Conservation (phyloP, 1,140 invertebrate genomes). For the Bombus fervidus region DNA sequence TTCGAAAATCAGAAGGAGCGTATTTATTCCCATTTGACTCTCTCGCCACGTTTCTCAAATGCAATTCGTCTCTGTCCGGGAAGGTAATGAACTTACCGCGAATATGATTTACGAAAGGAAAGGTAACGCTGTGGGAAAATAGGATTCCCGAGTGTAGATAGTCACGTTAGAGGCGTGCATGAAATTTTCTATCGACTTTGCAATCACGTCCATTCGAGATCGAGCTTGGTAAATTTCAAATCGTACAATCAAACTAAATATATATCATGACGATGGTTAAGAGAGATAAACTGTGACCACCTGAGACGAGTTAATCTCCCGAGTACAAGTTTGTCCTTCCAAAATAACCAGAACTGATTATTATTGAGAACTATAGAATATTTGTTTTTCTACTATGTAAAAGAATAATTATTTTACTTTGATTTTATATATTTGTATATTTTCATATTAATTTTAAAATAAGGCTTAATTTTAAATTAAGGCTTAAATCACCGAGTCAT, state of each 20-base stretch:
- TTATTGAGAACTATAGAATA: neutral
- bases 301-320: neutral
- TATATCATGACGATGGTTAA: neutral
- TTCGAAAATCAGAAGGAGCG: neutral
- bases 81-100: conserved; percentile 22
- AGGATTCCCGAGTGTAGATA: neutral
- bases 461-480: no score
- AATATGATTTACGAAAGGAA: conserved; percentile 27
- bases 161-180: neutral
- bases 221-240: neutral
- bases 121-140: neutral
- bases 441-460: no score
- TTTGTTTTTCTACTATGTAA: neutral
- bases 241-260: neutral
- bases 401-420: neutral
- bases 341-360: neutral
- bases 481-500: no score
- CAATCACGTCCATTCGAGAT: neutral
- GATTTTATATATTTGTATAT: no score
- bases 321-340: neutral
- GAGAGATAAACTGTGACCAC: neutral
- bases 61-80: conserved; percentile 4
- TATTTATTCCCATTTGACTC: conserved; percentile 12
- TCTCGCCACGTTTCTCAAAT: conserved; percentile 10
- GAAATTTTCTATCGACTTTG: neutral